phyloP scores from a whole-genome alignment of 2,888 invertebrate species.

The Andrena camellia region DNA sequence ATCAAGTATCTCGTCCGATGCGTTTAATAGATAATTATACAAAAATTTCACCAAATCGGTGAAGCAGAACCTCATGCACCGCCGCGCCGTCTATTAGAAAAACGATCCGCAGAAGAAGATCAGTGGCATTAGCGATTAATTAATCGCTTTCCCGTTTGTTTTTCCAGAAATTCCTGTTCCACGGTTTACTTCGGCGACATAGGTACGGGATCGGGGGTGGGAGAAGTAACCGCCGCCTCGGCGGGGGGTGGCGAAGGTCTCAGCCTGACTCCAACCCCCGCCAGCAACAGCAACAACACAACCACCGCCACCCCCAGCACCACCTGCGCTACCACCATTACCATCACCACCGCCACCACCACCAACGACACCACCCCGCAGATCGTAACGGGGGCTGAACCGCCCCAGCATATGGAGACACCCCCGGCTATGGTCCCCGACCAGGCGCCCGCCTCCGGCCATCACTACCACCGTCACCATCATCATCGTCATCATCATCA shows the following conservation, averaged over 20 bases:
- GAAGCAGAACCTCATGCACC: no score
- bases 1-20: no score
- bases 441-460: conserved; percentile 73
- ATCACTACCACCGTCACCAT: conserved; percentile 76
- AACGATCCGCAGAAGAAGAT: not conserved
- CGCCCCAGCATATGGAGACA: conserved; percentile 76
- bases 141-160: not conserved
- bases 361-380: conserved; percentile 60
- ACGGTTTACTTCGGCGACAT: conserved; percentile 81
- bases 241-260: conserved; percentile 75
- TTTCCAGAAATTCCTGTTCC: conserved; percentile 78
- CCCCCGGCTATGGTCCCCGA: conserved; percentile 79
- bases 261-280: conserved; percentile 70
- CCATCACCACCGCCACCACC: conserved; percentile 58
- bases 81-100: no score
- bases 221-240: conserved; percentile 72
- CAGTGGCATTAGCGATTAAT: not conserved
- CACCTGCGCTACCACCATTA: conserved; percentile 50
- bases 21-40: no score
- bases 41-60: no score
- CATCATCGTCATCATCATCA: conserved; percentile 76
- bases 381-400: conserved; percentile 72
- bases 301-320: conserved; percentile 59
- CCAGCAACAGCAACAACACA: conserved; percentile 66
- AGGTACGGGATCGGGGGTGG: conserved; percentile 76